Conservation (phyloP, 2,888 invertebrate species). For the Lepas anatifera region DNA sequence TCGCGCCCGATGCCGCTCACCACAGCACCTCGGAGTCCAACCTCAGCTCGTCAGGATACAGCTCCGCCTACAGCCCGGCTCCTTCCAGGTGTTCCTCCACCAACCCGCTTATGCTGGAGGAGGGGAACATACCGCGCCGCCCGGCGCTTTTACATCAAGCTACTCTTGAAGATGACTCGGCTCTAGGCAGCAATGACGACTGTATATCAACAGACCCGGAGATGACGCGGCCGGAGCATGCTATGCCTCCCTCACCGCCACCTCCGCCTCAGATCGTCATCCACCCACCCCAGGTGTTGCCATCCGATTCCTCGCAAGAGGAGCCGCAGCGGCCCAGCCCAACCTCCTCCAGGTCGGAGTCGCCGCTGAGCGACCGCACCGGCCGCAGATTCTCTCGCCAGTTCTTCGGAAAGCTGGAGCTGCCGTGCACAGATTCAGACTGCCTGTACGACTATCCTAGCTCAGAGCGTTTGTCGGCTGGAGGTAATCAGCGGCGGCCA, state of each 20-base stretch:
- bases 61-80: conserved; percentile 72
- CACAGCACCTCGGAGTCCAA: conserved; percentile 70
- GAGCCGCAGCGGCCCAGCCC: conserved; percentile 21
- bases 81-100: conserved; percentile 69
- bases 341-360: conserved; percentile 24
- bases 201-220: not conserved
- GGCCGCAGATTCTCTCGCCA: conserved; percentile 21
- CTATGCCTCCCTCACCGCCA: conserved; percentile 18
- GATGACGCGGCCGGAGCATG: conserved; percentile 16
- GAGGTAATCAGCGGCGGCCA: conserved; percentile 13
- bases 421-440: conserved; percentile 65
- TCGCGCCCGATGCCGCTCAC: conserved; percentile 47
- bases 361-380: conserved; percentile 24
- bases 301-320: conserved; percentile 24
- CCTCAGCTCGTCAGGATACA: conserved; percentile 69
- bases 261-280: conserved; percentile 24
- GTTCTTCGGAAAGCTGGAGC: conserved; percentile 31
- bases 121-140: not conserved
- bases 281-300: conserved; percentile 18
- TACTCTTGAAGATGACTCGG: conserved; percentile 18
- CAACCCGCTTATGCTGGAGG: conserved; percentile 47
- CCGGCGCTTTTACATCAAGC: not conserved
- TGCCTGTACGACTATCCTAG: conserved; percentile 67
- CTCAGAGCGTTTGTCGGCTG: conserved; percentile 41
- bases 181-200: conserved; percentile 15